Evolutionary conservation across 1,140 invertebrate genomes (phyloP).

Genomic region (Tetranychus cinnabarinus): DNA sequence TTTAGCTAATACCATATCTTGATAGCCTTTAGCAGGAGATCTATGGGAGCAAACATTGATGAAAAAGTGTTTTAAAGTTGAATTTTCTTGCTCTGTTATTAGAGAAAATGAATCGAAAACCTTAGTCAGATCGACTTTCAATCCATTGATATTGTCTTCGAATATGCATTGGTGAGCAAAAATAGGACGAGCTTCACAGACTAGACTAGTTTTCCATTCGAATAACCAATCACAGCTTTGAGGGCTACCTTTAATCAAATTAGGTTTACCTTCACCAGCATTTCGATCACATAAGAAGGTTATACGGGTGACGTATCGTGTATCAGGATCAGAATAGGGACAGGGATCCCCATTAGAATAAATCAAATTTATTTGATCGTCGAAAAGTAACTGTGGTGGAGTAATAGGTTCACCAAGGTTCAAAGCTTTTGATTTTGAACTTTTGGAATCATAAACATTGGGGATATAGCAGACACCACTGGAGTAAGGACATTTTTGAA

Average conservation of each 20-base stretch:
- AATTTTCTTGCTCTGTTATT: neutral
- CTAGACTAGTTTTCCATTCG: conserved; percentile 18
- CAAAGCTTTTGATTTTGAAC: neutral
- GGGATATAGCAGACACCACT: neutral
- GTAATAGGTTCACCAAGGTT: neutral
- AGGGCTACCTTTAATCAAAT: neutral
- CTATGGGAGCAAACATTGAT: neutral
- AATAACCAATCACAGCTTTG: conserved; percentile 16
- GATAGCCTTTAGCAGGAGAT: neutral
- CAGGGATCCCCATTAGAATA: neutral
- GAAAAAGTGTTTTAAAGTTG: neutral
- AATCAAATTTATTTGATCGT: neutral
- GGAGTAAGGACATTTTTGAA: neutral
- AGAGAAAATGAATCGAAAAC: neutral
- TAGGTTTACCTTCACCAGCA: neutral
- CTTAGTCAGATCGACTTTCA: neutral
- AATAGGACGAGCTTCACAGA: conserved; percentile 14
- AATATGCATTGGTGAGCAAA: neutral
- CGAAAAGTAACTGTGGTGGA: neutral
- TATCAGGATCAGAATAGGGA: neutral
- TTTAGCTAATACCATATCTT: neutral
- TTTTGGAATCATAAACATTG: neutral
- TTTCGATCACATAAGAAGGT: neutral
- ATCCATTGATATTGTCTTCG: neutral
- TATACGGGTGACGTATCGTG: neutral